Percentiles rank a stretch among this genome's conserved stretches.
These are phyloP conservation scores for Drosophila lutescens DNA, from an alignment of 2,888 invertebrate species.

Conservation along the genomic window DNA sequence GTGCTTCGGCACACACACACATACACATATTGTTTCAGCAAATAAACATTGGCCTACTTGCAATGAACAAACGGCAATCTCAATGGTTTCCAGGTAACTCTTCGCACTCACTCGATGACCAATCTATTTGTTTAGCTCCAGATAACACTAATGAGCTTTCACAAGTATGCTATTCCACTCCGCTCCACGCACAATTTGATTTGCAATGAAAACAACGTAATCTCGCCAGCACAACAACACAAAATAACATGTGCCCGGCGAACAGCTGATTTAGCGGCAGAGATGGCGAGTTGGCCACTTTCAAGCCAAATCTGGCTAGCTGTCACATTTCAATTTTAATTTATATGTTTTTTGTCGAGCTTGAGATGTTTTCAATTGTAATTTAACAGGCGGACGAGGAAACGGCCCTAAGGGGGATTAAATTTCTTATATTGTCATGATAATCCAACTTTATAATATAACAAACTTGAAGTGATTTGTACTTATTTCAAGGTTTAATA, in stretches of 20 bases:
- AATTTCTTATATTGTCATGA: no score
- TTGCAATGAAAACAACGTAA: constrained; percentile 17
- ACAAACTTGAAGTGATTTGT: no score
- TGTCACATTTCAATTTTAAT: background rate
- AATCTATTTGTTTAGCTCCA: background rate
- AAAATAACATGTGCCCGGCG: constrained; percentile 12
- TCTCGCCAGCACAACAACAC: constrained; percentile 9
- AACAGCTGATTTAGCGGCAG: constrained; percentile 11
- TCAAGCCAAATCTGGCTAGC: background rate
- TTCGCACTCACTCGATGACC: background rate
- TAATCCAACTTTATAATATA: no score
- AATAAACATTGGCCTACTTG: background rate
- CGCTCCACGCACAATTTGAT: constrained; percentile 1
- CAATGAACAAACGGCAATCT: constrained; percentile 1
- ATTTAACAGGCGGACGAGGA: no score
- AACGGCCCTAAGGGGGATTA: no score
- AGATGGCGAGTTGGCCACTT: background rate
- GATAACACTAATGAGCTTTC: background rate
- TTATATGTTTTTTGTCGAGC: no score
- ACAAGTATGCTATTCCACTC: background rate
- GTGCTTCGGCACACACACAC: no score
- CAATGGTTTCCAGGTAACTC: no score
- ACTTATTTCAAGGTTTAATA: no score
- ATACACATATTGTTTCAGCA: background rate
- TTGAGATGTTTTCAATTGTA: no score